These are phyloP conservation scores for Sycobia sp. DNA, from an alignment of 1,140 invertebrate genomes.

Conservation along the genomic window DNA sequence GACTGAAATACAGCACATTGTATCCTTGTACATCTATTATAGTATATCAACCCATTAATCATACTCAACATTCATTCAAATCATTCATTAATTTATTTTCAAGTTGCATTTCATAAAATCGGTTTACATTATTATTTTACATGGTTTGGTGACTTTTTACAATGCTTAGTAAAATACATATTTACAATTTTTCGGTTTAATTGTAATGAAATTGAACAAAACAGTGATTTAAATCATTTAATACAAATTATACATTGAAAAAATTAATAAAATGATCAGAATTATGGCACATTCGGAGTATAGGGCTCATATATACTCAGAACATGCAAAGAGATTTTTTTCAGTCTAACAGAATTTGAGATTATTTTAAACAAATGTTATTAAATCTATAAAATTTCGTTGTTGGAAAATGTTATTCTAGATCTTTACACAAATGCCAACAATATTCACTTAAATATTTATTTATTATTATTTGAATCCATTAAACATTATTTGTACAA, in stretches of 20 bases:
- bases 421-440: too few species aligned
- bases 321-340: conserved; percentile 19
- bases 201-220: background rate
- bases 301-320: conserved; percentile 37
- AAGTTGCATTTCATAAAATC: conserved; percentile 4
- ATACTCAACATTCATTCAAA: background rate
- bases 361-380: too few species aligned
- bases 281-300: conserved; percentile 24
- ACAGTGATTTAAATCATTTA: background rate
- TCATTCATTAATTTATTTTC: background rate
- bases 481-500: background rate
- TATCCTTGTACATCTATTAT: background rate
- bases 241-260: background rate
- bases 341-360: too few species aligned
- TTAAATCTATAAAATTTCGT: too few species aligned
- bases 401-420: too few species aligned
- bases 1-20: background rate
- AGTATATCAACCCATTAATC: background rate
- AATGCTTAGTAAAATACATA: conserved; percentile 8
- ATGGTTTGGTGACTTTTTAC: conserved; percentile 8
- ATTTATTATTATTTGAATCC: background rate
- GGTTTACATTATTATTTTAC: background rate
- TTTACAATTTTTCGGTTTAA: conserved; percentile 14
- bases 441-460: too few species aligned
- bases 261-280: background rate